Evolutionary conservation across 2,888 invertebrate genomes (phyloP), one percentile per base, ranked within the genome.

Genomic region (Hanleya hanleyi): DNA sequence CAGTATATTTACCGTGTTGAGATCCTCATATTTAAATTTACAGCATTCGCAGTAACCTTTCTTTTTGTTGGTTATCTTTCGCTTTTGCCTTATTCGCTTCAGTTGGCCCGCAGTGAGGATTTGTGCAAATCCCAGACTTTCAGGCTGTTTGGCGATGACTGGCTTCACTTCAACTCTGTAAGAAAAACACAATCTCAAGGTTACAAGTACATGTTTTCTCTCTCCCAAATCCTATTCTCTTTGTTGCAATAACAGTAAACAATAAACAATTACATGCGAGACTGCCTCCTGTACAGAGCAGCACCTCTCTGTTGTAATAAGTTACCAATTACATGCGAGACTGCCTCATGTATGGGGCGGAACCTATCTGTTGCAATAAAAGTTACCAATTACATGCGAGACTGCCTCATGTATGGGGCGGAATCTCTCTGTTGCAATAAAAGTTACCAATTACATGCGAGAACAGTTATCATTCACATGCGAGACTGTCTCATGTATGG

Each of bases 21-120:
- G 73, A 70, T 87, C 81, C n/a, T 88, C 85, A 75, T 87, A 89
- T 75, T 85, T 85, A 4, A 80, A 66, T 18, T 80, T 74, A 77
- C 89, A 89, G 67, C 86, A 84, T 83, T 89, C 89, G 80, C 89
- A 89, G 67, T 86, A 88, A 7, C 89, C 89, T 37, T 78, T 75
- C 67, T 85, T 86, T 47, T 80, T 77, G 22, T 84, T 83, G 36
- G 78, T 80, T 29, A 77, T 74, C 37, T 79, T 75, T 67, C 82
- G 83, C 41, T 76, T 78, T 38, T 83, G 83, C 65, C 15, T 61
- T 26, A 64, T 75, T 32, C 61, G 49, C 41, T 67, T 69, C 32
- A 75, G 26, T 41, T 75, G 73, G 22, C 71, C 77, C 29, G 62
- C 70, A 22, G 77, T 78, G 37, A 75, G 32, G 15, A 64, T 15